Base-by-base conservation (phyloP, 2,113 vertebrate species). In the Balaeniceps rex region DNA sequence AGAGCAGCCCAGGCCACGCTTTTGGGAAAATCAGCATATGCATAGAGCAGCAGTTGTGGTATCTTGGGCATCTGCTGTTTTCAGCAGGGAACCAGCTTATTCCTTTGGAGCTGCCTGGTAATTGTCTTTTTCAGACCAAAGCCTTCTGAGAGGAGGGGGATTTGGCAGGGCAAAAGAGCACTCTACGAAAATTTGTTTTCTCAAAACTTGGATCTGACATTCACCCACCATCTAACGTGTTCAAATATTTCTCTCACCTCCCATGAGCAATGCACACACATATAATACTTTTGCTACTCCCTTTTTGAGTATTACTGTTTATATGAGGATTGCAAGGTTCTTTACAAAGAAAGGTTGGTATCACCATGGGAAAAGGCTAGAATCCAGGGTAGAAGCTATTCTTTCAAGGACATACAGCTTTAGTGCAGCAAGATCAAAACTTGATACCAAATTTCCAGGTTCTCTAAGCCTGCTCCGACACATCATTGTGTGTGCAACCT, bases 11-110 rank as follows among this genome's bases (percentile, higher is more conserved):
- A 51, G 92, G 88, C 61, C 47, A 25, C 33, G 58, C 38, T 91
- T 93, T 75, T 83, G 44, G 93, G 89, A 86, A 97, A 96, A 97
- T 95, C 79, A 83, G 46, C 63, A 70, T 74, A 94, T 88, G 80
- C 88, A 70, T 33, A 75, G 55, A 92, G 92, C 51, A 83, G 83
- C 87, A 87, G 25, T 11, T 15, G 69, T 47, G 69, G 49, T 83
- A 38, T 79, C 96, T 66, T 81, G 94, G 95, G 95, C 82, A 94
- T 65, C 91, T 95, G 68, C 76, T 68, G 33, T 61, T 92, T 93
- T 70, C 87, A 89, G 25, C 46, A 82, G 77, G 40, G 69, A 96
- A 44, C 12, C 25, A 89, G 63, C 22, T 87, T 52, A 63, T 82
- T 92, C 68, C 71, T 94, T 80, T 90, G 65, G 82, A 90, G 36